phyloP scores from a whole-genome alignment of 2,797 vertebrate species.

The Columba guinea region DNA sequence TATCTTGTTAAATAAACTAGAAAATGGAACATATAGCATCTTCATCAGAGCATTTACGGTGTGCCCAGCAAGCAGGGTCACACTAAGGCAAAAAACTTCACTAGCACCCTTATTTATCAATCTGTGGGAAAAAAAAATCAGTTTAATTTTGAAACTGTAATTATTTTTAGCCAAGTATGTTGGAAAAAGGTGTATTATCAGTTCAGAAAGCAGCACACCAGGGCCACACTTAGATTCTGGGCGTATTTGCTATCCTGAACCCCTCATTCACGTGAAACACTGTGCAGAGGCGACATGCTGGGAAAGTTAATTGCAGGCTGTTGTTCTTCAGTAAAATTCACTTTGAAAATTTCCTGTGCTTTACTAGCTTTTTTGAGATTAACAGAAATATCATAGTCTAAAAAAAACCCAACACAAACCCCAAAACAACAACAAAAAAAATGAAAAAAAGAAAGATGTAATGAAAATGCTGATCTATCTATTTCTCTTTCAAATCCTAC shows the following conservation, averaged over 20 bases:
- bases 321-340: constrained; percentile 29
- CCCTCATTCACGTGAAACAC: background rate
- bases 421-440: too few relatives aligned
- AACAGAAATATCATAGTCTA: background rate
- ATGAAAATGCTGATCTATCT: background rate
- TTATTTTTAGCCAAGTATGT: background rate
- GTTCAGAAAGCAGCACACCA: background rate
- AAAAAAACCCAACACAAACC: background rate
- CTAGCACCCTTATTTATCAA: background rate
- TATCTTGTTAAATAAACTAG: background rate
- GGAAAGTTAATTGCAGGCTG: constrained; percentile 49
- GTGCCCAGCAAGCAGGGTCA: background rate
- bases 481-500: background rate
- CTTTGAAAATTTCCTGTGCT: constrained; percentile 13
- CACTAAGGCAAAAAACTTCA: background rate
- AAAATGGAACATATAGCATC: background rate
- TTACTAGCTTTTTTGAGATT: constrained; percentile 8
- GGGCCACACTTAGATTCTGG: background rate
- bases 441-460: background rate
- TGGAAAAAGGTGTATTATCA: background rate
- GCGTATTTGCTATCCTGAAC: background rate
- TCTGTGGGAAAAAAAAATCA: background rate
- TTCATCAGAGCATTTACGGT: background rate
- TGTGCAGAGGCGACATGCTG: background rate
- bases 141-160: background rate